A percentile compares a stretch with the other conserved stretches of the same genome.
phyloP scores from a whole-genome alignment of 2,797 vertebrate species.

The Heteromormyrus szaboi region DNA sequence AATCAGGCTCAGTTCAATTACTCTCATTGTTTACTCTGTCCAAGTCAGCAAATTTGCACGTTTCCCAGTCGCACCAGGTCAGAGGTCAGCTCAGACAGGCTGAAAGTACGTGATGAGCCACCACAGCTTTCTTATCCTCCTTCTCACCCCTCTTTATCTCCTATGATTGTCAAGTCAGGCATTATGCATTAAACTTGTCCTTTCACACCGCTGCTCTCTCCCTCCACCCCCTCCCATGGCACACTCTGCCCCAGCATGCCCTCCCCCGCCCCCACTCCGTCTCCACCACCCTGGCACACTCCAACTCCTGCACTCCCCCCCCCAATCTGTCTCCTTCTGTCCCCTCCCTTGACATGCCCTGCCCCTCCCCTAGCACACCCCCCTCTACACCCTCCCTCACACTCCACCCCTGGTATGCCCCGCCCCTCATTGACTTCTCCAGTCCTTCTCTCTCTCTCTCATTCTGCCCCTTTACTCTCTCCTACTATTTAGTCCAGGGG shows the following conservation, averaged over 20 bases:
- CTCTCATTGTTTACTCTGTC: slow-evolving; percentile 84
- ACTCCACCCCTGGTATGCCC: neutral
- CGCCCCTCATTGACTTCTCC: slow-evolving; percentile 39
- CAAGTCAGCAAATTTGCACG: slow-evolving; percentile 93
- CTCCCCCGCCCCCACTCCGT: slow-evolving; percentile 28
- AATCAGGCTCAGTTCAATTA: slow-evolving; percentile 78
- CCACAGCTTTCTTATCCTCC: slow-evolving; percentile 55
- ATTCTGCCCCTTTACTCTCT: slow-evolving; percentile 24
- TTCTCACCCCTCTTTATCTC: slow-evolving; percentile 41
- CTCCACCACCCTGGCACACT: slow-evolving; percentile 18
- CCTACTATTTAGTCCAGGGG: neutral
- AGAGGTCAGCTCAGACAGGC: slow-evolving; percentile 88
- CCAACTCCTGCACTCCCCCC: neutral
- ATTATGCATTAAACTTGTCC: slow-evolving; percentile 41
- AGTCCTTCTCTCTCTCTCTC: slow-evolving; percentile 24
- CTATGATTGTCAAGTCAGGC: slow-evolving; percentile 68
- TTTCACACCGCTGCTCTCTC: slow-evolving; percentile 40
- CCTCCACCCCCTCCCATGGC: neutral
- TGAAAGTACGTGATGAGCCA: slow-evolving; percentile 72
- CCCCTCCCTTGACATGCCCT: neutral
- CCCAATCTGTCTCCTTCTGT: neutral
- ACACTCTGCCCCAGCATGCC: neutral
- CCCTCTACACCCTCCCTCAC: neutral
- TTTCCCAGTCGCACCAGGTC: slow-evolving; percentile 93
- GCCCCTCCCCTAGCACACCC: neutral